phyloP scores from a whole-genome alignment of 2,797 vertebrate genomes.

The Eremophila alpestris region DNA sequence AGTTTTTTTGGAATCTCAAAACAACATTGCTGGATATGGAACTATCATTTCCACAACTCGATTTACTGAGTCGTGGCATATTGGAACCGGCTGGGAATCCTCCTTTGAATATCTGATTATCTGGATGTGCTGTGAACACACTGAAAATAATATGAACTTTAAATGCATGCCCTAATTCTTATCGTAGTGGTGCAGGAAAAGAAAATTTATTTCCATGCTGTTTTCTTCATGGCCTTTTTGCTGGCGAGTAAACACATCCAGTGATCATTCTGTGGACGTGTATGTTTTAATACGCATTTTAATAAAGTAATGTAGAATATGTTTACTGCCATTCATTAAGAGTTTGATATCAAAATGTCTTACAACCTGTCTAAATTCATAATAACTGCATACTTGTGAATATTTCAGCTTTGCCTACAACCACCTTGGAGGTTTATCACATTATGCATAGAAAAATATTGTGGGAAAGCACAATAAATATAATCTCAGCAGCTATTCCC shows the following conservation, averaged over 20 bases:
- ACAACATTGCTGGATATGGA: not conserved
- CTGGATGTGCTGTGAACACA: constrained; percentile 38
- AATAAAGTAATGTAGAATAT: constrained; percentile 67
- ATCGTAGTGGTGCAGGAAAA: constrained; percentile 56
- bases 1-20: not conserved
- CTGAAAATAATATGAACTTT: constrained; percentile 56
- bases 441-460: constrained; percentile 72
- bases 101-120: constrained; percentile 63
- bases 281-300: constrained; percentile 66
- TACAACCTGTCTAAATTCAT: constrained; percentile 71
- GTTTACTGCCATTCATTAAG: constrained; percentile 67
- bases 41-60: not conserved
- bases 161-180: constrained; percentile 59
- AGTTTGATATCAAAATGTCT: constrained; percentile 69
- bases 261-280: constrained; percentile 56
- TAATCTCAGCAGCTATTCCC: constrained; percentile 70
- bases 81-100: not conserved
- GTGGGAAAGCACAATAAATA: constrained; percentile 69
- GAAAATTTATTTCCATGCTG: constrained; percentile 55
- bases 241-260: constrained; percentile 53
- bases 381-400: constrained; percentile 65
- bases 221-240: constrained; percentile 63
- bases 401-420: constrained; percentile 70
- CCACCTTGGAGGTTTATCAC: constrained; percentile 71
- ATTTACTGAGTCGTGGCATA: not conserved